Evolutionary conservation across 2,888 invertebrate species (phyloP), one percentile per base, ranked within the genome.

Genomic region (Megastigmus dorsalis): DNA sequence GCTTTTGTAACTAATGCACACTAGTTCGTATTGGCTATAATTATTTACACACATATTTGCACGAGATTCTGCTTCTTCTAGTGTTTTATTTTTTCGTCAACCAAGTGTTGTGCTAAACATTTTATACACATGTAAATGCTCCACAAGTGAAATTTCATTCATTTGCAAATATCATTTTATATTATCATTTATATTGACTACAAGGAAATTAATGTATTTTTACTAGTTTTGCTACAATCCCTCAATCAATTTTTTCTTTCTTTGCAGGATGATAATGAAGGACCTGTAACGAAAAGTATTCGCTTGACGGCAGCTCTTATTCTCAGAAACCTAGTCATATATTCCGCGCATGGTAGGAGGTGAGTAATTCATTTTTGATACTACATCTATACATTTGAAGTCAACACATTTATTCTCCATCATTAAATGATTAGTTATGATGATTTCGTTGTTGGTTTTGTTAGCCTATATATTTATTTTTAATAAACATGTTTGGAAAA

Each of bases 221-320:
- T 30, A 26, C 9, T 30, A n/a, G n/a, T n/a, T n/a, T n/a, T n/a
- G n/a, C n/a, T n/a, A n/a, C n/a, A 33, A 30, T 36, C n/a, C 28
- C 45, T 26, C 38, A 7, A 54, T 48, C 0, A n/a, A 36, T 43
- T 63, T 28, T 59, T 60, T 69, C 30, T 62, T 48, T 67, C 13
- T 62, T 76, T 90, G 41, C 89, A 97, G 97, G 98, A 99, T 88
- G 97, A 97, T 88, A 97, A 97, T 88, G 99, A 99, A 90, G 99
- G 99, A 50, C 99, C 99, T 54, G 98, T 99, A 54, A 99, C 99
- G 65, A 99, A 99, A 90, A 99, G 99, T 89, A 98, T 99, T 88
- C 93, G 99, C 79, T 91, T 99, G 83, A 99, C 99, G 59, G 96
- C 98, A 78, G 97, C 98, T 79, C 92, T 99, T 66, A 98, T 99